Conservation (phyloP, 2,888 invertebrate genomes). For the Apotomis capreana region DNA sequence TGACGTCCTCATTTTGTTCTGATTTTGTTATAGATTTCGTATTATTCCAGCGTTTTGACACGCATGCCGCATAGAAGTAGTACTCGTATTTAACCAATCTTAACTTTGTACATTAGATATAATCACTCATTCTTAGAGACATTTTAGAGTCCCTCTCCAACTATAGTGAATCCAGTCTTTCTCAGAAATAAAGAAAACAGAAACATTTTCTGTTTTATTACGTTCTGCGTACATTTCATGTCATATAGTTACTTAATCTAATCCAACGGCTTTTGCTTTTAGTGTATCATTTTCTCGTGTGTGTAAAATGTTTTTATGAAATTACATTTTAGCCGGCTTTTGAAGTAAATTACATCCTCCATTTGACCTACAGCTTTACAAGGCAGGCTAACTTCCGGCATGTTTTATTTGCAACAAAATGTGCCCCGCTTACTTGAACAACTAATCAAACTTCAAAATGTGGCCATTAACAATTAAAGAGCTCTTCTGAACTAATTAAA, state of each 20-base stretch:
- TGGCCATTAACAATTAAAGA: slow-evolving; percentile 76
- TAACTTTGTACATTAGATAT: slow-evolving; percentile 3
- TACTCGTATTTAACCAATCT: slow-evolving; percentile 11
- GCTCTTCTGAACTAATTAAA: slow-evolving; percentile 79
- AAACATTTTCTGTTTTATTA: not conserved
- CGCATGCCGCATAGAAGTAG: not conserved
- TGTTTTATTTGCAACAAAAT: slow-evolving; percentile 39
- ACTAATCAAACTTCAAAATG: slow-evolving; percentile 65
- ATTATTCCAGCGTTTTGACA: too few relatives aligned
- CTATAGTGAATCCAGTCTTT: not conserved
- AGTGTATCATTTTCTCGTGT: slow-evolving; percentile 2
- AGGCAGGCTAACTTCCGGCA: slow-evolving; percentile 30
- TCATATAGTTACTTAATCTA: slow-evolving; percentile 8
- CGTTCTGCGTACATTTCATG: not conserved
- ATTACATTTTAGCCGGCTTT: not conserved
- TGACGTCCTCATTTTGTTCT: too few relatives aligned
- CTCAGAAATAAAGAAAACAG: not conserved
- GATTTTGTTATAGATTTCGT: too few relatives aligned
- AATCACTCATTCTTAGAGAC: slow-evolving; percentile 11
- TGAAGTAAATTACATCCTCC: not conserved
- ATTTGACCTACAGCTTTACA: slow-evolving; percentile 9
- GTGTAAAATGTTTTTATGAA: not conserved
- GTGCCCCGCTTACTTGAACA: slow-evolving; percentile 50
- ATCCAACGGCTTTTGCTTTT: slow-evolving; percentile 6
- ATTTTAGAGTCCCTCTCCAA: not conserved